These are phyloP conservation scores for Archegozetes longisetosus DNA, from an alignment of 1,140 invertebrate genomes.

Conservation along the genomic window DNA sequence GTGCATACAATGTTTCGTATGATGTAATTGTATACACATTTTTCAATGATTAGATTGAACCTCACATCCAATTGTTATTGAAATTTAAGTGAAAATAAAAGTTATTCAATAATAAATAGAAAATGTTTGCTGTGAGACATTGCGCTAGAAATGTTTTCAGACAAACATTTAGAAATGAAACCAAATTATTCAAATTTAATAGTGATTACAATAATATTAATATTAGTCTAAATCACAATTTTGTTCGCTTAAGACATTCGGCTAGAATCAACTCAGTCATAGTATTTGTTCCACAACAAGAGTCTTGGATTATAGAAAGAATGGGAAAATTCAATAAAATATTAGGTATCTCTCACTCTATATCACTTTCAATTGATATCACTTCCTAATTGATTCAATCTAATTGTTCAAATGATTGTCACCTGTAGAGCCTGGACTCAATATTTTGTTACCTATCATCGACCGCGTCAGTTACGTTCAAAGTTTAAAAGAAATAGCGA, in stretches of 20 bases:
- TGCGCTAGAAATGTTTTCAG: no score
- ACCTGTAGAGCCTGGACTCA: conserved; percentile 47
- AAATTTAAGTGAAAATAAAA: no score
- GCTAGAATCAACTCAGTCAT: conserved; percentile 73
- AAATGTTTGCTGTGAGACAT: no score
- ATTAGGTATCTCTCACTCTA: conserved; percentile 25
- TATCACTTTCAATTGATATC: no score
- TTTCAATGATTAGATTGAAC: no score
- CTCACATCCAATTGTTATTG: no score
- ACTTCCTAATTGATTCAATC: no score
- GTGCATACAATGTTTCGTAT: no score
- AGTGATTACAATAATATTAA: background rate
- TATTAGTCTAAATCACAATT: no score
- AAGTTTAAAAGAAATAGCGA: conserved; percentile 96
- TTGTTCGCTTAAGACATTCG: conserved; percentile 15
- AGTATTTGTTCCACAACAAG: conserved; percentile 95
- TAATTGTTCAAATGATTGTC: background rate
- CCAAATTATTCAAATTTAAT: background rate
- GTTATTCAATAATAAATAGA: no score
- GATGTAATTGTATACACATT: no score
- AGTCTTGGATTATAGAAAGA: conserved; percentile 93
- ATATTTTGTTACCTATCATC: conserved; percentile 75
- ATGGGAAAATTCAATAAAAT: conserved; percentile 94
- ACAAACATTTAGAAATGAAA: no score
- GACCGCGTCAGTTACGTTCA: conserved; percentile 96